Base-by-base conservation (phyloP, 2,888 invertebrate genomes). In the Eumacrocentrus americanus region DNA sequence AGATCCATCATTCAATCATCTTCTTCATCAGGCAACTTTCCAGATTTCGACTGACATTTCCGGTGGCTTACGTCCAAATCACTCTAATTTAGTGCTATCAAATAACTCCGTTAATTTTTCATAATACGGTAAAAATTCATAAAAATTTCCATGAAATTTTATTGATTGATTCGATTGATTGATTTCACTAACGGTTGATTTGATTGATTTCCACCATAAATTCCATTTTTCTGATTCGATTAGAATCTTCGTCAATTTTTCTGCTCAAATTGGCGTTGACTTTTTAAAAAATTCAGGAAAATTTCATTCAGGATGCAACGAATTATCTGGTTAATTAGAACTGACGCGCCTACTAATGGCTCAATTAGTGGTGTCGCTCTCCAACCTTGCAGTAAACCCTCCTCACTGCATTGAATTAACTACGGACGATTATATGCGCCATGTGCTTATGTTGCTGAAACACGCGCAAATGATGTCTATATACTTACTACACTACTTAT, bases 261-360 rank as follows among this genome's bases (percentile, higher is more conserved):
- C n/a, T n/a, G n/a, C n/a, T n/a, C n/a, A 40, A 40, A n/a, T 22
- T 22, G 20, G 22, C 23, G 20, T 16, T 42, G 14, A 42, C 9
- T 29, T 9, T 4, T 3, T 2, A 42, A 42, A 42, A 16, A 42
- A 18, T 4, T 23, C 12, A 1, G 7, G 7, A 12, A n/a, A n/a
- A 46, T 37, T 37, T 50, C 38, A 16, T 40, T 20, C 18, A 22
- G 16, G n/a, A 34, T 14, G 14, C 34, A 20, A 51, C 40, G 18
- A 38, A 20, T 20, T 42, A 42, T 42, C 44, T 42, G 47, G 58
- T 65, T 67, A 69, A 69, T 69, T 67, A 67, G 62, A 59, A 62
- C 62, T 59, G 60, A 67, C 63, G 58, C 58, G 58, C 66, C 57
- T 63, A 61, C 66, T 69, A 64, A 68, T 68, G 62, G 65, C 66